These are phyloP conservation scores for Bacillus rossius DNA, from an alignment of 1,140 invertebrate species.

Conservation along the genomic window DNA sequence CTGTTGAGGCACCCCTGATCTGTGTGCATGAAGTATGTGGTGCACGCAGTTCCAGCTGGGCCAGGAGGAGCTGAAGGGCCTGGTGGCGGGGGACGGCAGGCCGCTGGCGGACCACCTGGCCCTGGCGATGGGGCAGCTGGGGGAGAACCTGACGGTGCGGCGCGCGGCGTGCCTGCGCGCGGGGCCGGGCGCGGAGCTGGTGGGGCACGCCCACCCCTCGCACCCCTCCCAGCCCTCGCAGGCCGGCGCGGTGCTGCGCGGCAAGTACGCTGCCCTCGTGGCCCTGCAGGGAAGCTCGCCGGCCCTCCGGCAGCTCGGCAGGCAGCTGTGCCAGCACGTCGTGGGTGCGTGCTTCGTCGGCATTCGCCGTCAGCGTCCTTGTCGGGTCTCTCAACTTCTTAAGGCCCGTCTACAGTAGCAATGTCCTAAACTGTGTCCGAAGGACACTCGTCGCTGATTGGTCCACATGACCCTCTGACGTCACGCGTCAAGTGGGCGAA, in stretches of 20 bases:
- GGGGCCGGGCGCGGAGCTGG: constrained; percentile 25
- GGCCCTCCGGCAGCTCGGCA: constrained; percentile 50
- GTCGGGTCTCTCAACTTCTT: no score
- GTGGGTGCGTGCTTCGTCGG: constrained; percentile 56
- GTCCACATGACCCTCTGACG: no score
- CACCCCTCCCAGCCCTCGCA: constrained; percentile 48
- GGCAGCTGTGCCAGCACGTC: constrained; percentile 84
- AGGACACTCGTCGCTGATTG: no score
- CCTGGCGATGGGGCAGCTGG: constrained; percentile 74
- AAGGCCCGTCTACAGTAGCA: no score
- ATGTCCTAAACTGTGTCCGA: no score
- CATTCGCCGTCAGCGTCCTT: no score
- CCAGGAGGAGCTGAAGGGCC: constrained; percentile 56
- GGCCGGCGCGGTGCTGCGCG: constrained; percentile 48
- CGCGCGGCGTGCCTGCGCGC: constrained; percentile 61
- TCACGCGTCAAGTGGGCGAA: no score
- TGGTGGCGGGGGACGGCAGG: constrained; percentile 57
- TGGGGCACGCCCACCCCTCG: constrained; percentile 67
- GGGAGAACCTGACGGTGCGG: constrained; percentile 81
- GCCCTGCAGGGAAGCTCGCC: no score
- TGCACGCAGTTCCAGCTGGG: constrained; percentile 56
- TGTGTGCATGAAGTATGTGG: no score
- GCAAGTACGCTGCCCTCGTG: background rate
- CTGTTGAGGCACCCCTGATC: no score
- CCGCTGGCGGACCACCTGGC: constrained; percentile 73